Evolutionary conservation across 2,113 vertebrate genomes (phyloP).

Genomic region (Cairina moschata): DNA sequence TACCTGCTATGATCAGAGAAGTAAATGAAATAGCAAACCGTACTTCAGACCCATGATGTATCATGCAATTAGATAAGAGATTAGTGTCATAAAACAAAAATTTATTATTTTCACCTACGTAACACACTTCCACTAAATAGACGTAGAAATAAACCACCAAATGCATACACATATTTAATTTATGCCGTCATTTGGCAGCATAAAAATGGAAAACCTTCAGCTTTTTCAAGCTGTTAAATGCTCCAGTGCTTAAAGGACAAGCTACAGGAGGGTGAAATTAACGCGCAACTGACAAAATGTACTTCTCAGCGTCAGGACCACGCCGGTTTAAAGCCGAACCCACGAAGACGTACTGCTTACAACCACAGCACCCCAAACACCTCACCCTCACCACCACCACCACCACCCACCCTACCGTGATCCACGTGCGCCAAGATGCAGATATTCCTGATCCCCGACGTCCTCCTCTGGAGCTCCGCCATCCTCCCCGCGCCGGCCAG

Average conservation of each 20-base stretch:
- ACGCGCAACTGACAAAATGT: accelerated
- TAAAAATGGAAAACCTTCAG: not conserved
- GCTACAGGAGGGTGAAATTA: not conserved
- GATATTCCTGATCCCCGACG: slow-evolving; percentile 89
- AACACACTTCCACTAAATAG: not conserved
- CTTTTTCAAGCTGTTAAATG: not conserved
- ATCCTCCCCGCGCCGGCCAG: slow-evolving; percentile 83
- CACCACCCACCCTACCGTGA: slow-evolving; percentile 83
- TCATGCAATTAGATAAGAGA: not conserved
- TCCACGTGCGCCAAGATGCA: slow-evolving; percentile 96
- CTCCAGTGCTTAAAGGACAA: not conserved
- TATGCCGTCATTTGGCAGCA: not conserved
- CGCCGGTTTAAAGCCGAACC: not conserved
- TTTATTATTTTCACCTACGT: not conserved
- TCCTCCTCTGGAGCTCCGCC: slow-evolving; percentile 82
- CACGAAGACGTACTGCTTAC: not conserved
- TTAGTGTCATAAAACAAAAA: accelerated
- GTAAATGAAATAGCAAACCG: not conserved
- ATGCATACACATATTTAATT: accelerated
- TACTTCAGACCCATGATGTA: not conserved
- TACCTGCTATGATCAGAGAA: not conserved
- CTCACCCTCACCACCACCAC: accelerated
- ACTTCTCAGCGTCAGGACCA: not conserved
- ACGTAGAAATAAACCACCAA: not conserved
- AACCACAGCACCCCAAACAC: accelerated